Percentiles rank a stretch among this genome's conserved stretches.
These are phyloP conservation scores for Vidua macroura DNA, from an alignment of 2,113 vertebrate species.

Conservation along the genomic window DNA sequence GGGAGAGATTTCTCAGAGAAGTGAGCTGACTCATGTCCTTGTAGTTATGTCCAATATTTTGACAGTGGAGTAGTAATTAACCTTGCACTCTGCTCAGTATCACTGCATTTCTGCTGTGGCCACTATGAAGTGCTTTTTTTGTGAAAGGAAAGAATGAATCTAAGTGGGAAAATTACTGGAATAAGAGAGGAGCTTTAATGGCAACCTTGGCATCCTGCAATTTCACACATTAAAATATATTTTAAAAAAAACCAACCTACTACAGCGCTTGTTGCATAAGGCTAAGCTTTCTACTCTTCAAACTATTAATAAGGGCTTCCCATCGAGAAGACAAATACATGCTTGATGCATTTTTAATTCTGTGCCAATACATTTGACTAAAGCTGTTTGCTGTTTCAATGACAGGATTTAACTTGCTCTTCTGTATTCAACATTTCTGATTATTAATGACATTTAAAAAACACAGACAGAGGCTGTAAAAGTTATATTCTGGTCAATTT, in stretches of 20 bases:
- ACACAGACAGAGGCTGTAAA: conserved; percentile 50
- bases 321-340: conserved; percentile 83
- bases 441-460: conserved; percentile 77
- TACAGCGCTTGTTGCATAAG: conserved; percentile 72
- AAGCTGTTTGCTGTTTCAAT: conserved; percentile 86
- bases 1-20: neutral
- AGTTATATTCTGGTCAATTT: conserved; percentile 49
- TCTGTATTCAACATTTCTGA: conserved; percentile 72
- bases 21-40: neutral
- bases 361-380: conserved; percentile 85
- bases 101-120: conserved; percentile 56
- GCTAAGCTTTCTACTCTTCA: conserved; percentile 80
- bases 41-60: conserved; percentile 65
- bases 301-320: conserved; percentile 85
- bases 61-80: conserved; percentile 60
- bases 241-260: conserved; percentile 51
- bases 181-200: conserved; percentile 75
- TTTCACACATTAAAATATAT: conserved; percentile 82
- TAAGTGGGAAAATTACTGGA: conserved; percentile 76
- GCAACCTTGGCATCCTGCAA: conserved; percentile 78
- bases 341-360: conserved; percentile 86
- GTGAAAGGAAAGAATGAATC: conserved; percentile 61
- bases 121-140: conserved; percentile 67
- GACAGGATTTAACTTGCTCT: conserved; percentile 83
- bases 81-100: conserved; percentile 44